Conservation (phyloP, 2,113 vertebrate genomes). For the Vulpes lagopus region DNA sequence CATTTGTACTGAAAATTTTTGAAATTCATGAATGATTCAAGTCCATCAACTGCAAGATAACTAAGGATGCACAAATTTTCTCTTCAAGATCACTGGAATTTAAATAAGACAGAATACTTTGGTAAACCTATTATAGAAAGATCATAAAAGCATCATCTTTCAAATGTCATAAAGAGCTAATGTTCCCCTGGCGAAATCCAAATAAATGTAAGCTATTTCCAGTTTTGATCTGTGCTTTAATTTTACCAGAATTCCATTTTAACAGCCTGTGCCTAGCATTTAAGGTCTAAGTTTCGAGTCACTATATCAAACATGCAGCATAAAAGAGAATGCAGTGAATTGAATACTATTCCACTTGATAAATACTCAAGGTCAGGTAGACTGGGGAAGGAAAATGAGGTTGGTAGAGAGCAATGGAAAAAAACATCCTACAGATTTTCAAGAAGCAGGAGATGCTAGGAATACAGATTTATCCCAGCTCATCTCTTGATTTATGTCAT, state of each 20-base stretch:
- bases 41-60: conserved; percentile 72
- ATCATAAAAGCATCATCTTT: conserved; percentile 74
- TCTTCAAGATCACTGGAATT: conserved; percentile 72
- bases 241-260: conserved; percentile 76
- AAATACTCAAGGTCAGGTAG: conserved; percentile 55
- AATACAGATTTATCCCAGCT: neutral
- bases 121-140: conserved; percentile 76
- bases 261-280: conserved; percentile 41
- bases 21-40: conserved; percentile 71
- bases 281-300: conserved; percentile 54
- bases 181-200: conserved; percentile 67
- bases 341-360: conserved; percentile 47
- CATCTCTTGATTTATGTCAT: neutral
- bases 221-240: conserved; percentile 80
- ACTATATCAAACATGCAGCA: conserved; percentile 48
- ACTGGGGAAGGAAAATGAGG: neutral
- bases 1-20: conserved; percentile 57
- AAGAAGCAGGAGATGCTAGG: neutral
- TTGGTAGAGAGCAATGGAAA: neutral
- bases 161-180: conserved; percentile 75
- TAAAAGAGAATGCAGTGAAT: conserved; percentile 60
- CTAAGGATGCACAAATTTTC: conserved; percentile 46
- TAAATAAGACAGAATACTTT: conserved; percentile 79
- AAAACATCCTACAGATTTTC: neutral
- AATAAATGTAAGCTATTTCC: conserved; percentile 77